Conservation (phyloP, 2,888 invertebrate species). For the Euplexia lucipara region DNA sequence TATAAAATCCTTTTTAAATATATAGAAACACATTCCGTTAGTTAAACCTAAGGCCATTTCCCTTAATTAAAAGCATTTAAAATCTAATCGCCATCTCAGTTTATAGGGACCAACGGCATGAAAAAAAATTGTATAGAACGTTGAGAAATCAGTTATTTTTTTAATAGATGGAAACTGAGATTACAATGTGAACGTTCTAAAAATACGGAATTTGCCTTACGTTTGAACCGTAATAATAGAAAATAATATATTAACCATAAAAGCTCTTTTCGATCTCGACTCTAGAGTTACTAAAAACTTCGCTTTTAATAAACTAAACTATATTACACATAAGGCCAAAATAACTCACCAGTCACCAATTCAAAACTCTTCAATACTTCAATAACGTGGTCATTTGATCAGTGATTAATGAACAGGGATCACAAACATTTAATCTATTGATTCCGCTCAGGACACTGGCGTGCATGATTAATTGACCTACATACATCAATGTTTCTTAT, state of each 20-base stretch:
- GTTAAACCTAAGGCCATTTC: no score
- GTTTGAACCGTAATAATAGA: neutral
- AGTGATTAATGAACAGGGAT: conserved; percentile 67
- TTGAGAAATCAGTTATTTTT: no score
- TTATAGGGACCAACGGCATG: no score
- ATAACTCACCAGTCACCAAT: conserved; percentile 16
- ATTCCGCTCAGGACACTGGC: conserved; percentile 70
- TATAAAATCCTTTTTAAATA: no score
- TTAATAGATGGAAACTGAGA: no score
- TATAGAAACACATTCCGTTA: no score
- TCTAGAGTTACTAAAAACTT: neutral
- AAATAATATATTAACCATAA: neutral
- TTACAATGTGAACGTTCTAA: no score
- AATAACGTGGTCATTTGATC: conserved; percentile 40
- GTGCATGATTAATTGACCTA: conserved; percentile 69
- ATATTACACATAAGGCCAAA: conserved; percentile 19
- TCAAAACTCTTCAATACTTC: conserved; percentile 26
- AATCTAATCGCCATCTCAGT: no score
- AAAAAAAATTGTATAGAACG: no score
- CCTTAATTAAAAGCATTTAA: no score
- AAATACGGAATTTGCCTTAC: neutral
- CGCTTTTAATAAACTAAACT: neutral
- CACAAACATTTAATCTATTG: conserved; percentile 70
- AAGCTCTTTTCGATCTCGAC: neutral
- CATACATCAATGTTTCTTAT: conserved; percentile 80